These are phyloP conservation scores for Nephrotoma appendiculata DNA, from an alignment of 2,888 invertebrate species.

Conservation along the genomic window DNA sequence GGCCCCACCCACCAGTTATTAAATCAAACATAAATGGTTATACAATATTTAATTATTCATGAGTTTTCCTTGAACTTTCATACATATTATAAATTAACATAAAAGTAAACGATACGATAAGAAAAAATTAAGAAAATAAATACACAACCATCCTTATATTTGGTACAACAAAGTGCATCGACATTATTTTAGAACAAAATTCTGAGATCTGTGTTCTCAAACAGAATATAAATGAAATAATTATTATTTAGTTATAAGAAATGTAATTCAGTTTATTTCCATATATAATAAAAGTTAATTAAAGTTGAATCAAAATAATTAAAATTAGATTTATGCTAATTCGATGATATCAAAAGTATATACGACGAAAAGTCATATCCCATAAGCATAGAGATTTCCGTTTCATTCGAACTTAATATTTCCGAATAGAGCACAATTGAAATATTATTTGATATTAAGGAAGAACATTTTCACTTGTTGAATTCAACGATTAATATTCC, in stretches of 20 bases:
- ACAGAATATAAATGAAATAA: neutral
- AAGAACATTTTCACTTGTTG: neutral
- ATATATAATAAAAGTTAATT: neutral
- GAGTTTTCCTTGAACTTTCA: neutral
- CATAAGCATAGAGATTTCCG: neutral
- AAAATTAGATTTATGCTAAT: neutral
- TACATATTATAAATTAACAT: neutral
- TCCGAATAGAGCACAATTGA: neutral
- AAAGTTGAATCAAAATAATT: neutral
- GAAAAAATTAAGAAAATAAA: neutral
- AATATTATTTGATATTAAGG: neutral
- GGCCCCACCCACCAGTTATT: neutral
- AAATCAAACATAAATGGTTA: neutral
- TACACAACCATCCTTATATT: neutral
- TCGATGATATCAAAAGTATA: neutral
- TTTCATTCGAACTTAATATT: neutral
- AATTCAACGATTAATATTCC: neutral
- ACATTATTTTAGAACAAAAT: neutral
- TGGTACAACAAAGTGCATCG: neutral
- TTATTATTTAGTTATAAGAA: neutral
- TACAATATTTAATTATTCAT: neutral
- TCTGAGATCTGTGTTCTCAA: neutral
- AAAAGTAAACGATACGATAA: neutral
- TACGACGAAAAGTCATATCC: too few relatives aligned
- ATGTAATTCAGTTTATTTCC: neutral